Evolutionary conservation across 2,888 invertebrate genomes (phyloP).

Genomic region (Mythimna vitellina): DNA sequence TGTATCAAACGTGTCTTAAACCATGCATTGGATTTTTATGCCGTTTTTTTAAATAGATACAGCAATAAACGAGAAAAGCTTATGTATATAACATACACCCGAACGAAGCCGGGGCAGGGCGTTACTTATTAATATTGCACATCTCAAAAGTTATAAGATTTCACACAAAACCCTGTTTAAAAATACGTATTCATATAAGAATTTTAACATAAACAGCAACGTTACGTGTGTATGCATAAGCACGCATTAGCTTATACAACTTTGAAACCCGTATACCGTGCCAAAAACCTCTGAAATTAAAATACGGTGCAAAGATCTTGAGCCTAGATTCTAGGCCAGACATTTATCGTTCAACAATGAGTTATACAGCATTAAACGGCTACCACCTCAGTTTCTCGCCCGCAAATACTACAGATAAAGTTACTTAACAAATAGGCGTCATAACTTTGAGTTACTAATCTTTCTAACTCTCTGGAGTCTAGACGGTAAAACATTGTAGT

Average conservation of each 20-base stretch:
- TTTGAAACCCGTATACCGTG: constrained; percentile 32
- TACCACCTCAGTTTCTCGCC: constrained; percentile 23
- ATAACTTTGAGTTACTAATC: constrained; percentile 44
- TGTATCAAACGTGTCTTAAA: too few species aligned
- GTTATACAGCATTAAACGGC: constrained; percentile 23
- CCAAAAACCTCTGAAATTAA: constrained; percentile 47
- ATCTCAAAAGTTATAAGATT: neutral
- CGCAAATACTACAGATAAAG: constrained; percentile 27
- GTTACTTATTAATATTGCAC: neutral
- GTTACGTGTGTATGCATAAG: constrained; percentile 46
- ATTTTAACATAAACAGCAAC: constrained; percentile 25
- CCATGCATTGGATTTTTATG: neutral
- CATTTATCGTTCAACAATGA: constrained; percentile 29
- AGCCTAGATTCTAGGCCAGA: constrained; percentile 20
- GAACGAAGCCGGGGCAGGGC: neutral
- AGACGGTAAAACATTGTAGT: constrained; percentile 7
- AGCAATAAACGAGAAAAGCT: neutral
- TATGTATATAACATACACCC: neutral
- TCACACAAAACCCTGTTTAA: neutral
- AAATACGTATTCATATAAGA: neutral
- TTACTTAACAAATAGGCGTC: constrained; percentile 40
- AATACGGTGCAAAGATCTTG: constrained; percentile 31
- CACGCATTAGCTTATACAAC: constrained; percentile 40
- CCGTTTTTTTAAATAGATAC: neutral
- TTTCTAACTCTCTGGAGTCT: neutral